Evolutionary conservation across 1,140 invertebrate genomes (phyloP), one percentile per base, ranked within the genome.

Genomic region (Hirudo medicinalis): DNA sequence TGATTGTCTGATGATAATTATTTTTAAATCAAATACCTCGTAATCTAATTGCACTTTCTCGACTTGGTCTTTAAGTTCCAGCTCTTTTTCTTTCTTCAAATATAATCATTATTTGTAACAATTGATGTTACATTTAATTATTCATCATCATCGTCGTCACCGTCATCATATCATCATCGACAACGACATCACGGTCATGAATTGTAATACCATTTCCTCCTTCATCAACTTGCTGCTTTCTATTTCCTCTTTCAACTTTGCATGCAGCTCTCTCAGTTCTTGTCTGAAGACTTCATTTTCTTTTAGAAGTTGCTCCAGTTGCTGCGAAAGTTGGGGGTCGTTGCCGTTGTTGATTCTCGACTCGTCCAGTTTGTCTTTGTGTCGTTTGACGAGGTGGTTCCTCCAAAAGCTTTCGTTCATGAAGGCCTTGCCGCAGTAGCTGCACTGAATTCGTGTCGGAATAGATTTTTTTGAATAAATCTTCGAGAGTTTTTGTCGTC

Each of bases 231-330:
- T 63, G 57, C 29, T 49, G 43, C 11, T 49, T 49, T 49, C 43
- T 5, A 63, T 20, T 63, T 63, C 57, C 57, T 63, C 57, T 63
- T 63, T 22, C 29, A 63, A 63, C 57, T 63, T 63, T 1, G 8
- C 11, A n/a, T 63, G 3, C 57, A 63, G 19, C 22, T 22, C 29
- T 32, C 17, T 63, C 57, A 63, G 22, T 63, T 63, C 57, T 0
- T 63, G 22, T n/a, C 19, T 63, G 11, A 63, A 32, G 22, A 32
- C 22, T 63, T 63, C 57, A 22, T 63, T 63, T 63, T 63, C 57
- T 25, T 32, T 63, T 63, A 8, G 22, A 4, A 63, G 57, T 25
- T 22, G 22, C 17, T 32, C 22, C 57, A 63, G 57, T 22, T 63
- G 22, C 19, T 63, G 22, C 17, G 22, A 32, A 63, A 63, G 57